Conservation (phyloP, 2,888 invertebrate species). For the Liopterus haemorrhoidalis region DNA sequence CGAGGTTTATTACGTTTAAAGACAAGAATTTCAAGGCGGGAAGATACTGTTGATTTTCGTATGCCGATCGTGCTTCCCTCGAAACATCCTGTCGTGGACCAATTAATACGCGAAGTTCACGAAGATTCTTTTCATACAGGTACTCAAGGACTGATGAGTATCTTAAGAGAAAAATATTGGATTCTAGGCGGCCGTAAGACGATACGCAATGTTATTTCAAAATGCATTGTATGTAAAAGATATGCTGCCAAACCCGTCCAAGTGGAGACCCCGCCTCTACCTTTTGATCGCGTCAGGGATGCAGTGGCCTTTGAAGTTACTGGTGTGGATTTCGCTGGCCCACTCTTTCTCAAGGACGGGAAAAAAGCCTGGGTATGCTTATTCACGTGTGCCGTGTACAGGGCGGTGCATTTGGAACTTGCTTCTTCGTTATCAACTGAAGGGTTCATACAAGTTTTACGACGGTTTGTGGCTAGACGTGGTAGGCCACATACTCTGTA, state of each 20-base stretch:
- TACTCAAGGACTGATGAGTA: conserved; percentile 26
- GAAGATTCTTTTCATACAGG: conserved; percentile 22
- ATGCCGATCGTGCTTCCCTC: conserved; percentile 33
- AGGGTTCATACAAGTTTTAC: conserved; percentile 33
- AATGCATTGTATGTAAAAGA: conserved; percentile 29
- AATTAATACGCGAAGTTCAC: conserved; percentile 22
- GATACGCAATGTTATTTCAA: conserved; percentile 21
- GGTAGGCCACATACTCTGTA: conserved; percentile 35
- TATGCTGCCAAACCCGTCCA: conserved; percentile 27
- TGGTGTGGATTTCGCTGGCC: conserved; percentile 39
- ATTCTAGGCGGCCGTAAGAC: conserved; percentile 27
- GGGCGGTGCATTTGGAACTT: conserved; percentile 39
- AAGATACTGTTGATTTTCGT: conserved; percentile 29
- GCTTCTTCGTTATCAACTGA: conserved; percentile 32
- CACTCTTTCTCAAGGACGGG: conserved; percentile 32
- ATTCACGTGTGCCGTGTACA: conserved; percentile 39
- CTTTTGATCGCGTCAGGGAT: conserved; percentile 34
- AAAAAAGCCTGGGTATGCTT: conserved; percentile 36
- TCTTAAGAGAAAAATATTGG: conserved; percentile 30
- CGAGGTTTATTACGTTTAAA: conserved; percentile 27
- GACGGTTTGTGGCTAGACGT: conserved; percentile 22
- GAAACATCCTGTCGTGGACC: conserved; percentile 27
- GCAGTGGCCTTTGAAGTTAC: conserved; percentile 34
- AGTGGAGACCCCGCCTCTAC: conserved; percentile 32
- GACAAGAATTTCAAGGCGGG: conserved; percentile 22